Evolutionary conservation across 1,140 invertebrate species (phyloP), one percentile per base, ranked within the genome.

Genomic region (Brachionus calyciflorus): DNA sequence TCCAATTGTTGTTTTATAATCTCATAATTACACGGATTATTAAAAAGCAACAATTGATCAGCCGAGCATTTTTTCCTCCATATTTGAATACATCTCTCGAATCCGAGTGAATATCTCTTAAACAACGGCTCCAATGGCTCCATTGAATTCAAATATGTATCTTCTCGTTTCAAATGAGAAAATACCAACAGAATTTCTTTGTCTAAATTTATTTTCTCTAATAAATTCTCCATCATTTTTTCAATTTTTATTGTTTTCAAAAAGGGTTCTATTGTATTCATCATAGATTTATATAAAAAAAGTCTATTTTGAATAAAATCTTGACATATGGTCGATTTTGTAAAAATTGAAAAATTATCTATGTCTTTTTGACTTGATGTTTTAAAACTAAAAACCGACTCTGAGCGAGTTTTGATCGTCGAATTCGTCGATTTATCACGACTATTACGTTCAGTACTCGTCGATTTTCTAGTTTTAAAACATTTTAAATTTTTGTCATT

Each of bases 31-130:
- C 46, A 9, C 4, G 44, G 55, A 40, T 73, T 41, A 26, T 73
- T 73, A 21, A 37, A 51, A 17, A 73, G n/a, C 12, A 73, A 55
- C 24, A 73, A 28, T 51, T 37, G 37, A 55, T 73, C 69, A 24
- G 69, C 69, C 12, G 69, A 73, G 46, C 69, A 73, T 51, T 73
- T 73, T 55, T 55, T 73, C 1, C 69, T 19, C 69, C 69, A 73
- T 40, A 73, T 73, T 51, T 73, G 69, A 37, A 73, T 73, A 17
- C 69, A 73, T 2, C 73, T 14, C 24, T 76, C 73, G 26, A 55
- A 76, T 12, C 49, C 73, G 0, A 76, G 37, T 12, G 73, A 48
- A 28, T 55, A 76, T 19, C 73, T 49, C 44, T 48, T 76, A 41
- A 76, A 76, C 30, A 76, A 76, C 6, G 73, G 73, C 21, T 55